Conservation (phyloP, 2,113 vertebrate species). For the Diphyllodes magnificus region DNA sequence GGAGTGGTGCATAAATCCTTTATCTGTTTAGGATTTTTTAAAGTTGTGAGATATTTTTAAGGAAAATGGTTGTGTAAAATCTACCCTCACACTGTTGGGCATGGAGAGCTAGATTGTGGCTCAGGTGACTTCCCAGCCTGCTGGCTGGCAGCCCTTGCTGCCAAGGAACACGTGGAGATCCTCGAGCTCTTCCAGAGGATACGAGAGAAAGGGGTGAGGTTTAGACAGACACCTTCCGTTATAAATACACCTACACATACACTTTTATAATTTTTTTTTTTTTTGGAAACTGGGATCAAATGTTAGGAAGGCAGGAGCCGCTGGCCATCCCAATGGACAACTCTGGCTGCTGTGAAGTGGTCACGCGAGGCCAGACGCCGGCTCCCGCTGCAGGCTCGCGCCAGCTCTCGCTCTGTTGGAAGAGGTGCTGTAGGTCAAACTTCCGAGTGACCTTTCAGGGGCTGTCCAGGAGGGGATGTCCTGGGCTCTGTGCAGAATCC, state of each 20-base stretch:
- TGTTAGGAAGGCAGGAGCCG: background rate
- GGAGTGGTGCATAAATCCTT: slow-evolving; percentile 72
- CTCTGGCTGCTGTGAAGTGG: slow-evolving; percentile 5
- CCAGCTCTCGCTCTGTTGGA: background rate
- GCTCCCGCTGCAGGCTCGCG: background rate
- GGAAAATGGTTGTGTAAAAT: slow-evolving; percentile 69
- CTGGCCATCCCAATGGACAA: background rate
- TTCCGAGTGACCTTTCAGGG: background rate
- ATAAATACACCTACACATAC: background rate
- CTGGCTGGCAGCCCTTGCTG: slow-evolving; percentile 50
- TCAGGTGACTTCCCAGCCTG: slow-evolving; percentile 52
- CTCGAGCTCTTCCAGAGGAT: slow-evolving; percentile 11
- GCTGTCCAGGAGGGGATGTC: background rate
- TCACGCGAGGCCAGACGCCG: background rate
- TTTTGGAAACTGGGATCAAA: slow-evolving; percentile 25
- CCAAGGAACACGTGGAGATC: slow-evolving; percentile 29
- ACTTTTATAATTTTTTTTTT: background rate
- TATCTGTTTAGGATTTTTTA: slow-evolving; percentile 64
- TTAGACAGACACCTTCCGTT: slow-evolving; percentile 9
- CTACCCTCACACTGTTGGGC: slow-evolving; percentile 65
- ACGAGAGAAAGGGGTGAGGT: background rate
- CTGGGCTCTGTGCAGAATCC: slow-evolving; percentile 44
- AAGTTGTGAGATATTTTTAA: slow-evolving; percentile 73
- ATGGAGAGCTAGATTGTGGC: slow-evolving; percentile 61
- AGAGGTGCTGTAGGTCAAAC: slow-evolving; percentile 32